Percentiles rank a stretch among this genome's conserved stretches.
Conservation (phyloP, 2,113 vertebrate genomes). For the Hyaena hyaena region DNA sequence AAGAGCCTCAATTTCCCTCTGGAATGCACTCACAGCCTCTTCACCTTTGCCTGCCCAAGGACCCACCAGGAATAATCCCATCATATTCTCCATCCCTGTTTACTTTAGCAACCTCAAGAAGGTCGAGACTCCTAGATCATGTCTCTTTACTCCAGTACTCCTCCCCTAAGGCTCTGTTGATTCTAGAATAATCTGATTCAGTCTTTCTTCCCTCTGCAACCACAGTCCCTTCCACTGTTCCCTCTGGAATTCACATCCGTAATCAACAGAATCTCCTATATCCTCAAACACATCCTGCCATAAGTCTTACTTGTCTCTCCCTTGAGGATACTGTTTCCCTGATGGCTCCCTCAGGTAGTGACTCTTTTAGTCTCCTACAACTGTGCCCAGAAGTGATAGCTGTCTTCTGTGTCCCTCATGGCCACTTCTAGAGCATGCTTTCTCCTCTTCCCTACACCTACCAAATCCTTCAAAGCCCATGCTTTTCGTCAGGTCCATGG, state of each 20-base stretch:
- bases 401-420: neutral
- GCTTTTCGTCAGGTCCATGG: neutral
- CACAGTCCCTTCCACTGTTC: neutral
- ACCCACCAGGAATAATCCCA: neutral
- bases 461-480: neutral
- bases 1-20: neutral
- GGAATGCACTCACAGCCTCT: neutral
- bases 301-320: neutral
- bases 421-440: neutral
- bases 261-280: neutral
- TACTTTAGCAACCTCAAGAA: neutral
- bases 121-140: neutral
- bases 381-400: neutral
- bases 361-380: neutral
- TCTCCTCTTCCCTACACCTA: neutral
- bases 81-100: neutral
- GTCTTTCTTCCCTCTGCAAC: neutral
- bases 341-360: too few species aligned
- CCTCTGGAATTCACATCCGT: neutral
- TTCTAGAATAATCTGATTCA: neutral
- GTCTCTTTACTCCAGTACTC: neutral
- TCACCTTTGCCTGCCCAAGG: neutral
- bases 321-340: neutral
- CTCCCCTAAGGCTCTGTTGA: neutral
- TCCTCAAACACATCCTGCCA: neutral